Evolutionary conservation across 2,888 invertebrate species (phyloP).

Genomic region (Drosophila demipolita): DNA sequence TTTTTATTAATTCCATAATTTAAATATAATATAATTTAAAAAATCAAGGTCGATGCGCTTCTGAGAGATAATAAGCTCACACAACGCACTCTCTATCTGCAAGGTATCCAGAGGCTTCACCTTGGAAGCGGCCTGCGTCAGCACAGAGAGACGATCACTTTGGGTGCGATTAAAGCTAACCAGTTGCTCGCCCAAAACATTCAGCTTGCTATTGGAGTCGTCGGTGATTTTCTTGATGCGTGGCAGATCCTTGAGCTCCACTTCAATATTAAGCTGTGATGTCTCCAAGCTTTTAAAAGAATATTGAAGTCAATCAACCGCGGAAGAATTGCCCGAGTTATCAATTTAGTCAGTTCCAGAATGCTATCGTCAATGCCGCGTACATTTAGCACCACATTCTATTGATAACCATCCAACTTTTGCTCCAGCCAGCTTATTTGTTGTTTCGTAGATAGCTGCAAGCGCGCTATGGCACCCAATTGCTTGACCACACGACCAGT

Average conservation of each 20-base stretch:
- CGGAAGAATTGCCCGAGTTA: conserved; percentile 62
- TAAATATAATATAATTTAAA: not conserved
- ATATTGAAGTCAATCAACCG: conserved; percentile 60
- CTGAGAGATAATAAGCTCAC: conserved; percentile 65
- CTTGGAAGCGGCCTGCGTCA: conserved; percentile 37
- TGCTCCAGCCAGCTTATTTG: conserved; percentile 40
- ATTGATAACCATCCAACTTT: conserved; percentile 61
- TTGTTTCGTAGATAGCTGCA: conserved; percentile 52
- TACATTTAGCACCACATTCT: conserved; percentile 41
- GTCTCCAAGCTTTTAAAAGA: conserved; percentile 63
- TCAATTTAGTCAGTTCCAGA: conserved; percentile 52
- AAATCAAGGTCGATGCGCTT: conserved; percentile 64
- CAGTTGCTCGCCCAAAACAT: conserved; percentile 38
- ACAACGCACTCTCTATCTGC: conserved; percentile 58
- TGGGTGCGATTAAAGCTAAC: conserved; percentile 57
- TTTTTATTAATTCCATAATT: not conserved
- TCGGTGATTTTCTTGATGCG: conserved; percentile 50
- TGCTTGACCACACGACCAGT: conserved; percentile 36
- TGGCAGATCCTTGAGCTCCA: conserved; percentile 51
- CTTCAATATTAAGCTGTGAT: conserved; percentile 65
- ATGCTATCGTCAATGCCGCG: conserved; percentile 53
- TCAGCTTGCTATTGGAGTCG: conserved; percentile 42
- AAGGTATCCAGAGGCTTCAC: conserved; percentile 55
- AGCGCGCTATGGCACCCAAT: conserved; percentile 24
- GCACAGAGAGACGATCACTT: conserved; percentile 29